phyloP scores from a whole-genome alignment of 2,797 vertebrate genomes.

The Yasuhikotakia modesta region DNA sequence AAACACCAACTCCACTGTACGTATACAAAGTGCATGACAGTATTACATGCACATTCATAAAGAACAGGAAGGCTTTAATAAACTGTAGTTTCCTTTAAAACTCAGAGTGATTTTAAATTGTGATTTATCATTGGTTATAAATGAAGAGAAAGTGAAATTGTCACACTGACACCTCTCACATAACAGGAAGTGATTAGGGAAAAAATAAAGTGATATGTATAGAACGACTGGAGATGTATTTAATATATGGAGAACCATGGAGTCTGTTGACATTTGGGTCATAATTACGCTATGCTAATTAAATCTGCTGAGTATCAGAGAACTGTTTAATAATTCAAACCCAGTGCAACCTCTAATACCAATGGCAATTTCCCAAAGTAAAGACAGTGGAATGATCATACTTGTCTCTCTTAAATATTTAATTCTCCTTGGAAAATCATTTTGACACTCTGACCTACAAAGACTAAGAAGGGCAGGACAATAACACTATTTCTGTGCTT shows the following conservation, averaged over 20 bases:
- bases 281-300: conserved; percentile 50
- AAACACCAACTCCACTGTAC: neutral
- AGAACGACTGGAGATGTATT: conserved; percentile 23
- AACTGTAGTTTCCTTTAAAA: neutral
- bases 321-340: conserved; percentile 60
- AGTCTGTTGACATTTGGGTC: conserved; percentile 48
- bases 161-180: conserved; percentile 14
- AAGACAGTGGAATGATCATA: conserved; percentile 53
- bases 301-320: conserved; percentile 53
- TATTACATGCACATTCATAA: neutral
- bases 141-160: neutral
- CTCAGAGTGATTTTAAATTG: neutral
- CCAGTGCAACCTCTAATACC: conserved; percentile 49
- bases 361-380: conserved; percentile 57
- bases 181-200: conserved; percentile 22
- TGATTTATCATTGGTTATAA: neutral
- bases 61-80: neutral
- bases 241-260: conserved; percentile 36
- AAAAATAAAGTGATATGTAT: conserved; percentile 32
- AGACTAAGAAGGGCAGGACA: conserved; percentile 45
- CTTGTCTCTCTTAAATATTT: conserved; percentile 54
- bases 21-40: neutral
- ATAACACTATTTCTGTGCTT: conserved; percentile 36
- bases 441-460: conserved; percentile 48
- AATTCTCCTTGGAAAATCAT: conserved; percentile 56